phyloP scores from a whole-genome alignment of 2,888 invertebrate species.

The Trissoscelio sp. region DNA sequence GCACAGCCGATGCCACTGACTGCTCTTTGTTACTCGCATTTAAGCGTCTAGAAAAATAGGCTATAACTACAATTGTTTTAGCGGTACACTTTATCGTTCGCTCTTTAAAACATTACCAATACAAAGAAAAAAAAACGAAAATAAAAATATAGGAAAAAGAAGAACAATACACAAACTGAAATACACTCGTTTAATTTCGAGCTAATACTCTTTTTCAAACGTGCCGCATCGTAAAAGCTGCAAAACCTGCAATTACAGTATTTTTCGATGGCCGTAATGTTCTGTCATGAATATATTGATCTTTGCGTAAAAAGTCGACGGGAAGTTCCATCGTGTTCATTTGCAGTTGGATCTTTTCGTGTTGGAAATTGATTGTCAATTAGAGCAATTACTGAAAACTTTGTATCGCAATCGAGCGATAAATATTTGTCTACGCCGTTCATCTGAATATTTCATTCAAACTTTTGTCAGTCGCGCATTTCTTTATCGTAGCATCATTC shows the following conservation, averaged over 20 bases:
- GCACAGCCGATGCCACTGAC: constrained; percentile 36
- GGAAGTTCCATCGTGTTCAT: background rate
- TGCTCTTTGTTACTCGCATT: constrained; percentile 45
- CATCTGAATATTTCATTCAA: constrained; percentile 41
- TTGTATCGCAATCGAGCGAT: constrained; percentile 25
- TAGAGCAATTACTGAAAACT: constrained; percentile 29
- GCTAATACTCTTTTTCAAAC: background rate
- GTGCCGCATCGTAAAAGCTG: constrained; percentile 13
- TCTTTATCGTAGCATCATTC: constrained; percentile 41
- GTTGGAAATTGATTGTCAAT: constrained; percentile 26
- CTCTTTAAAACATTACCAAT: background rate
- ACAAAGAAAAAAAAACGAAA: too few species aligned
- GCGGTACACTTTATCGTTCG: constrained; percentile 6
- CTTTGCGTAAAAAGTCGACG: constrained; percentile 15
- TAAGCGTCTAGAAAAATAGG: constrained; percentile 36
- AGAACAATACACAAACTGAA: background rate
- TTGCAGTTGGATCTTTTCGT: constrained; percentile 4
- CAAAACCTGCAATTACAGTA: constrained; percentile 27
- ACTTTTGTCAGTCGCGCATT: constrained; percentile 31
- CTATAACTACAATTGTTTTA: constrained; percentile 40
- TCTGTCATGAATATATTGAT: constrained; percentile 11
- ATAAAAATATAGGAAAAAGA: too few species aligned
- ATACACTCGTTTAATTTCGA: constrained; percentile 17
- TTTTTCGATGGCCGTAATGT: background rate
- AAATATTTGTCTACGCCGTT: background rate